Conservation (phyloP, 1,140 invertebrate species). For the Drosophila elegans region DNA sequence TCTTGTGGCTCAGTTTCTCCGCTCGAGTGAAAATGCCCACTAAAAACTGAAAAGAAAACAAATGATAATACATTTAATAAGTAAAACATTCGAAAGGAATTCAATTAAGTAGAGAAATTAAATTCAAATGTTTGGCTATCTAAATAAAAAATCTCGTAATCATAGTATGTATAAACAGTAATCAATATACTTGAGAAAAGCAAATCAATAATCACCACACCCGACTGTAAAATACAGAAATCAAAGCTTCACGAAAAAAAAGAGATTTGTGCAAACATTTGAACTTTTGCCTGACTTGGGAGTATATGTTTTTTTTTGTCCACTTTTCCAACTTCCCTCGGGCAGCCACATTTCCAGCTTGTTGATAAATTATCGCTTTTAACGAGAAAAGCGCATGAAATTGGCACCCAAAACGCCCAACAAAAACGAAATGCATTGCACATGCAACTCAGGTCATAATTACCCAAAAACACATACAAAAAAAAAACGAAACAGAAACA, state of each 20-base stretch:
- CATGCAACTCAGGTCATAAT: conserved; percentile 78
- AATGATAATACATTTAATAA: conserved; percentile 13
- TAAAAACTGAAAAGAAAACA: conserved; percentile 9
- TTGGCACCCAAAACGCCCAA: conserved; percentile 36
- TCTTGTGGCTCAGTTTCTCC: conserved; percentile 37
- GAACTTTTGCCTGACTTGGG: conserved; percentile 7
- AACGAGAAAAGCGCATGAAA: conserved; percentile 59
- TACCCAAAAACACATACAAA: conserved; percentile 38
- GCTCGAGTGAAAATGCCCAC: conserved; percentile 19
- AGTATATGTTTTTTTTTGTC: neutral
- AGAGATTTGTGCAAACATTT: conserved; percentile 1
- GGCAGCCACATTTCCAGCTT: neutral
- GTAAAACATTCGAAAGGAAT: neutral
- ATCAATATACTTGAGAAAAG: too few relatives aligned
- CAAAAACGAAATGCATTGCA: conserved; percentile 54
- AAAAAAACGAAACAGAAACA: conserved; percentile 36
- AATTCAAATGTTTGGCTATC: neutral
- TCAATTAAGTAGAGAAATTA: conserved; percentile 2
- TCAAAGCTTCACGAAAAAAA: conserved; percentile 1
- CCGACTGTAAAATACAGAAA: neutral
- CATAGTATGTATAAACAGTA: neutral
- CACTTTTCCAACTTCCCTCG: neutral
- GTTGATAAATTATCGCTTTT: conserved; percentile 58
- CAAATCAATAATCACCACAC: too few relatives aligned
- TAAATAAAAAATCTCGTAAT: neutral